phyloP scores from a whole-genome alignment of 92 coral and sea anemone genomes.

The Umimayanthus chanpuru region DNA sequence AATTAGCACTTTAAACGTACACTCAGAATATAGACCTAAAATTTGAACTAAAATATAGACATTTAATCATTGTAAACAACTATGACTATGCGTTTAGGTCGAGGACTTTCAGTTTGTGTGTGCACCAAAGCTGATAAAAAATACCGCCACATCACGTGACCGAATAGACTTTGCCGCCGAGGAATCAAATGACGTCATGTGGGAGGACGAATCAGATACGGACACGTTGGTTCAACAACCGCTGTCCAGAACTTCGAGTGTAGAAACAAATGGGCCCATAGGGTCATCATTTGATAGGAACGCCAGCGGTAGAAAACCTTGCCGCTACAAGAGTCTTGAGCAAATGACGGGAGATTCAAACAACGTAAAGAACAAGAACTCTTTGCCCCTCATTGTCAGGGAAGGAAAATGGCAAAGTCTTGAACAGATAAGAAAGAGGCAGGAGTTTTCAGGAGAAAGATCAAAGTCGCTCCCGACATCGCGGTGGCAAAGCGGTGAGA shows the following conservation, averaged over 20 bases:
- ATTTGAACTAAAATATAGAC: neutral
- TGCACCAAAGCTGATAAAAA: conserved; percentile 67
- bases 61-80: conserved; percentile 30
- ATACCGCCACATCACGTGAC: conserved; percentile 70
- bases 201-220: conserved; percentile 80
- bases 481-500: conserved; percentile 71
- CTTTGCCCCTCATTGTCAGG: conserved; percentile 73
- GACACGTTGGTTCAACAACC: conserved; percentile 73
- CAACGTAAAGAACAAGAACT: conserved; percentile 50
- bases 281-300: conserved; percentile 74
- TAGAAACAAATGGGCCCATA: conserved; percentile 28
- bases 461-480: conserved; percentile 70
- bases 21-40: neutral
- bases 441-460: conserved; percentile 71
- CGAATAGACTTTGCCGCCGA: conserved; percentile 73
- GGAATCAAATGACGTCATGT: conserved; percentile 78
- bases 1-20: neutral
- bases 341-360: conserved; percentile 56
- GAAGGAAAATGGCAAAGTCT: conserved; percentile 89
- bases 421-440: conserved; percentile 74
- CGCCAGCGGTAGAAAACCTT: conserved; percentile 65
- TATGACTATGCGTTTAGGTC: conserved; percentile 54
- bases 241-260: conserved; percentile 48
- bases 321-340: conserved; percentile 80
- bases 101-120: conserved; percentile 72